Conservation (phyloP, 92 coral and sea anemone genomes). For the Parazoanthus atlanticus region DNA sequence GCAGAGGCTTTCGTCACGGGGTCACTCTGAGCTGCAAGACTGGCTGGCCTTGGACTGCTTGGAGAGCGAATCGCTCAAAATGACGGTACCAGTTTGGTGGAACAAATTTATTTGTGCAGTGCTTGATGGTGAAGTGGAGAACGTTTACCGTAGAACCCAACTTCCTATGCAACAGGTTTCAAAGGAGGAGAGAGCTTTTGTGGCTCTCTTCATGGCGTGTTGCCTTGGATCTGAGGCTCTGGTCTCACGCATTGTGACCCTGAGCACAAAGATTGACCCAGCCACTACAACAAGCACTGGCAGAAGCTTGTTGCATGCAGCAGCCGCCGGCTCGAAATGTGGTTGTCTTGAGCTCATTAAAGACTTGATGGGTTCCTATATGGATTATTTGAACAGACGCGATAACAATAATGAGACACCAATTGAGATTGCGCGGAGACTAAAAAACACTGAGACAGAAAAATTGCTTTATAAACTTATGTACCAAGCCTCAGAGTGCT, state of each 20-base stretch:
- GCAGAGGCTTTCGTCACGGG: slow-evolving; percentile 55
- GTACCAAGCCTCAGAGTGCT: slow-evolving; percentile 20
- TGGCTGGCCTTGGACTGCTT: slow-evolving; percentile 39
- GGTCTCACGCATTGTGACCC: slow-evolving; percentile 48
- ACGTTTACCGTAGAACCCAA: slow-evolving; percentile 74
- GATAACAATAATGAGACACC: slow-evolving; percentile 73
- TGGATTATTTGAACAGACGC: slow-evolving; percentile 45
- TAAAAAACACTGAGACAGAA: slow-evolving; percentile 56
- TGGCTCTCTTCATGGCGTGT: slow-evolving; percentile 75
- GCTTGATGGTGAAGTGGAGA: slow-evolving; percentile 74
- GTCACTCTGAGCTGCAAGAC: slow-evolving; percentile 65
- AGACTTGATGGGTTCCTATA: slow-evolving; percentile 53
- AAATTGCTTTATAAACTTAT: slow-evolving; percentile 56
- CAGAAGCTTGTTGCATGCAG: slow-evolving; percentile 74
- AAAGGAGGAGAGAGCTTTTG: slow-evolving; percentile 74
- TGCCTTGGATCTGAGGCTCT: slow-evolving; percentile 63
- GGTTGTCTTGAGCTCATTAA: slow-evolving; percentile 66
- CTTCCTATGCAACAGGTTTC: slow-evolving; percentile 86
- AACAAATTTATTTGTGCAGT: slow-evolving; percentile 71
- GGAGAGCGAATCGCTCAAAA: slow-evolving; percentile 39
- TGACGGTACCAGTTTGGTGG: slow-evolving; percentile 91
- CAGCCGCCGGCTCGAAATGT: slow-evolving; percentile 64
- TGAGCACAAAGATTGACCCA: slow-evolving; percentile 48
- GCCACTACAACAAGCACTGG: slow-evolving; percentile 64
- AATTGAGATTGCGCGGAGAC: slow-evolving; percentile 62